Evolutionary conservation across 1,140 invertebrate genomes (phyloP), one percentile per base, ranked within the genome.

Genomic region (Drosophila sp.): DNA sequence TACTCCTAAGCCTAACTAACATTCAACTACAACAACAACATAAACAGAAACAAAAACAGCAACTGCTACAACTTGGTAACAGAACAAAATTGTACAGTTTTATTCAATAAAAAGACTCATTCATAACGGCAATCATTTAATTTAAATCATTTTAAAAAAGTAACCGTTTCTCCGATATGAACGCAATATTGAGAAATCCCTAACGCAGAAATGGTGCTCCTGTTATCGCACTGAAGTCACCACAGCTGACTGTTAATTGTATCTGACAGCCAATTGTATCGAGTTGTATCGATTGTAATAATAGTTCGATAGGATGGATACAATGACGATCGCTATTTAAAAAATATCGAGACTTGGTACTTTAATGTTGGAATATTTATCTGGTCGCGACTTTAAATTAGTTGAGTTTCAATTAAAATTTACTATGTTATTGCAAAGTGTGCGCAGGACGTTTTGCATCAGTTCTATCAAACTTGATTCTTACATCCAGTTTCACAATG

Each of bases 81-180:
- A 50, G 14, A 7, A 25, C 21, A 11, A 48, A 50, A 50, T 50
- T 50, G 46, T 50, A 6, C 25, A n/a, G 25, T 21, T 27, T 13
- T 48, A 7, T 32, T 50, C 25, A 46, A 46, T 21, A 46, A 46
- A 27, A 9, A 1, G 11, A 46, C 21, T n/a, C 18, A 18, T 27
- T n/a, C 11, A 18, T 27, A 46, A 46, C 45, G 21, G 45, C 45
- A 46, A n/a, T n/a, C n/a, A n/a, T n/a, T n/a, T 46, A n/a, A n/a
- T 46, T 43, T 16, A 14, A 41, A 41, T 41, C 2, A 38, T 11
- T n/a, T n/a, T n/a, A 38, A 1, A 5, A 14, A 41, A 16, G 0
- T 11, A 36, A 11, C 9, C 34, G 34, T 5, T 29, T 6, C 2
- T 7, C 27, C 0, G 27, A 13, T 14, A 6, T 14, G 16, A 14